Conservation (phyloP, 2,888 invertebrate species). For the Galeruca laticollis region DNA sequence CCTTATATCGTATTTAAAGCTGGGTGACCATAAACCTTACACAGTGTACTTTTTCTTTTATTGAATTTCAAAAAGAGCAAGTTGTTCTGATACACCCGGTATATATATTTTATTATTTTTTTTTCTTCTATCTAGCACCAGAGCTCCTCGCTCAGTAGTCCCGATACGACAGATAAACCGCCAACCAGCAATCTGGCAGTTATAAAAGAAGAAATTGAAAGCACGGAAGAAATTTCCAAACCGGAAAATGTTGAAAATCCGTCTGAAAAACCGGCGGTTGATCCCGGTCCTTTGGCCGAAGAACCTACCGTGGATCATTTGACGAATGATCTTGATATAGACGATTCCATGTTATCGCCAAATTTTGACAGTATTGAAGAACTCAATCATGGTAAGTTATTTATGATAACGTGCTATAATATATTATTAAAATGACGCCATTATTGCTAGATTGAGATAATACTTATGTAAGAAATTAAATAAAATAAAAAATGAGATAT, state of each 20-base stretch:
- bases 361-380: constrained; percentile 52
- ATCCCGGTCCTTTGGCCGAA: constrained; percentile 50
- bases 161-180: constrained; percentile 20
- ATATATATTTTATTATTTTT: no score
- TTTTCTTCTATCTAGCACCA: constrained; percentile 1
- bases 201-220: constrained; percentile 36
- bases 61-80: no score
- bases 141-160: constrained; percentile 28
- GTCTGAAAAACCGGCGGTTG: constrained; percentile 2
- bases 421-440: no score
- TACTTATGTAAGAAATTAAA: no score
- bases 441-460: no score
- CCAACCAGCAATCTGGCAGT: constrained; percentile 48
- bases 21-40: no score
- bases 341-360: constrained; percentile 57
- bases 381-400: constrained; percentile 26
- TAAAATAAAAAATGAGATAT: no score
- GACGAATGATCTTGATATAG: constrained; percentile 25
- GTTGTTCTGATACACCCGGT: no score
- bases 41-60: no score
- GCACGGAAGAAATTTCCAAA: constrained; percentile 28
- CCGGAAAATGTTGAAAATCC: constrained; percentile 24
- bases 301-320: constrained; percentile 51
- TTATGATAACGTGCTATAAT: no score
- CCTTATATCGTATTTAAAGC: no score